phyloP scores from a whole-genome alignment of 2,113 vertebrate genomes.

The Apeltes quadracus region DNA sequence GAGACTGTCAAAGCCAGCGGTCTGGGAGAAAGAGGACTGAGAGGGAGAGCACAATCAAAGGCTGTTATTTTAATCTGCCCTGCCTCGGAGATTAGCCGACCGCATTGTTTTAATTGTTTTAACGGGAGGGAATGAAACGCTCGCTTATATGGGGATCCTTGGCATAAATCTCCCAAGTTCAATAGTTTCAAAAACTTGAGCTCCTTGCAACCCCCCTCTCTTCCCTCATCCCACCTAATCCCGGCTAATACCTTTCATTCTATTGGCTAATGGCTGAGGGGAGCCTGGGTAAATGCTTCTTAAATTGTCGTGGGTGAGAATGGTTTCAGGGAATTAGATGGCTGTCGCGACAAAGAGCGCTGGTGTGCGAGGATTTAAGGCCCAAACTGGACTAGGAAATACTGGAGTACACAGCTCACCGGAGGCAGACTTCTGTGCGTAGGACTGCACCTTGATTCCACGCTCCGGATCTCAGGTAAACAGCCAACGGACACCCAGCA shows the following conservation, averaged over 20 bases:
- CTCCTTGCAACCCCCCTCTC: slow-evolving; percentile 72
- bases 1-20: slow-evolving; percentile 61
- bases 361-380: slow-evolving; percentile 42
- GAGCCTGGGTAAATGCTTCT: slow-evolving; percentile 83
- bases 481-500: not conserved
- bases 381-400: slow-evolving; percentile 21
- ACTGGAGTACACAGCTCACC: not conserved
- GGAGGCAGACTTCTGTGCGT: not conserved
- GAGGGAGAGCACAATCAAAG: slow-evolving; percentile 79
- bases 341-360: slow-evolving; percentile 51
- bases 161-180: slow-evolving; percentile 84
- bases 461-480: slow-evolving; percentile 59
- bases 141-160: slow-evolving; percentile 78
- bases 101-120: slow-evolving; percentile 87
- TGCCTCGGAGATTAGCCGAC: slow-evolving; percentile 81
- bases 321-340: slow-evolving; percentile 68
- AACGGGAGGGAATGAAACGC: slow-evolving; percentile 77
- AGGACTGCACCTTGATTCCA: slow-evolving; percentile 24
- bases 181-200: slow-evolving; percentile 86
- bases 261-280: slow-evolving; percentile 85
- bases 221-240: slow-evolving; percentile 84
- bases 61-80: slow-evolving; percentile 83
- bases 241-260: slow-evolving; percentile 84
- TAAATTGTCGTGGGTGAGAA: slow-evolving; percentile 82
- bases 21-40: slow-evolving; percentile 65